Base-by-base conservation (phyloP, 30 jellyfish, hydroid and myxozoan species). In the Chironex yamaguchii region DNA sequence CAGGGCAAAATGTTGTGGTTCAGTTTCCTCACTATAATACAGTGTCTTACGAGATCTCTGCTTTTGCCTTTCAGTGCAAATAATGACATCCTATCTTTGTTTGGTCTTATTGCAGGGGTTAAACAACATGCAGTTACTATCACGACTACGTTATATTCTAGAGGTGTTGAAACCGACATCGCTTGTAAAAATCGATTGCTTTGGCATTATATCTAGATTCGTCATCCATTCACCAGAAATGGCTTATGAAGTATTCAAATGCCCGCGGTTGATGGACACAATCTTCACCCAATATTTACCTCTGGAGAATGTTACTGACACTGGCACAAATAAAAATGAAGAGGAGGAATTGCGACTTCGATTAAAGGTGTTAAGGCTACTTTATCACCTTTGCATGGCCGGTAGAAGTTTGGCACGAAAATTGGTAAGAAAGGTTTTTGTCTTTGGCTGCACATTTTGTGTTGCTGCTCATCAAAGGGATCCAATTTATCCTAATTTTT, bases 21-120 rank as follows among this genome's bases (percentile, higher is more conserved):
- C n/a, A n/a, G n/a, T n/a, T n/a, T n/a, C n/a, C n/a, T n/a, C n/a
- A n/a, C n/a, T n/a, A n/a, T n/a, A n/a, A n/a, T n/a, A n/a, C n/a
- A n/a, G n/a, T n/a, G n/a, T n/a, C n/a, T n/a, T n/a, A n/a, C n/a
- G n/a, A n/a, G n/a, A n/a, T n/a, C n/a, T n/a, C n/a, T n/a, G n/a
- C n/a, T n/a, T n/a, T n/a, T n/a, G n/a, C n/a, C n/a, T n/a, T n/a
- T n/a, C n/a, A n/a, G n/a, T n/a, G n/a, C n/a, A n/a, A n/a, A n/a
- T n/a, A n/a, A n/a, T n/a, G n/a, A n/a, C n/a, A n/a, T n/a, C n/a
- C n/a, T n/a, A n/a, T n/a, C n/a, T n/a, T n/a, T n/a, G n/a, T n/a
- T n/a, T n/a, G n/a, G n/a, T n/a, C n/a, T n/a, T 12, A 29, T 82
- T 71, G 20, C 27, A 94, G 99, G 97, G 96, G 31, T 53, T 94